A percentile compares a stretch with the other conserved stretches of the same genome.
Conservation (phyloP, 2,113 vertebrate genomes). For the Zosterops hypoxanthus region DNA sequence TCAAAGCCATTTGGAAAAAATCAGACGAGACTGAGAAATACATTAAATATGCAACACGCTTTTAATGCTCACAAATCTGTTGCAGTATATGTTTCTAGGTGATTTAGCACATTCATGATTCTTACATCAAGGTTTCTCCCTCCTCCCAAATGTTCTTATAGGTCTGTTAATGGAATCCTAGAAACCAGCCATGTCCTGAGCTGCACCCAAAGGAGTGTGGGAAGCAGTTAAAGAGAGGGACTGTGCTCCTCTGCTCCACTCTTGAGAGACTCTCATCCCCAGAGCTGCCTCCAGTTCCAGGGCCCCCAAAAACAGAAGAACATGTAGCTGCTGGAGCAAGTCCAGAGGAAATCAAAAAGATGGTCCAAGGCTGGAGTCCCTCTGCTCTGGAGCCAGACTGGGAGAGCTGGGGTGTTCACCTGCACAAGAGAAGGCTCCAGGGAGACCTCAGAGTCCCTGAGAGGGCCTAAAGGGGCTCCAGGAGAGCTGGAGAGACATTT, state of each 20-base stretch:
- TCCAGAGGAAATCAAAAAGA: background rate
- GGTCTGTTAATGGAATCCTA: background rate
- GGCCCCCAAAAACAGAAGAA: accelerated
- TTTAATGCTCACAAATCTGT: background rate
- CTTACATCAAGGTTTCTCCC: background rate
- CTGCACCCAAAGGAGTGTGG: background rate
- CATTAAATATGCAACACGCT: background rate
- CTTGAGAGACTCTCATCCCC: background rate
- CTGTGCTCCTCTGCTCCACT: background rate
- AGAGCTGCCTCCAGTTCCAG: background rate
- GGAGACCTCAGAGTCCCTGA: background rate
- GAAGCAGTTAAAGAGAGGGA: background rate
- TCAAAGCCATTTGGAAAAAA: slow-evolving; percentile 36
- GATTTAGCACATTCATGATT: background rate
- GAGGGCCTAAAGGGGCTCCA: background rate
- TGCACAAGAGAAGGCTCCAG: background rate
- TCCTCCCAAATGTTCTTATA: background rate
- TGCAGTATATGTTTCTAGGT: background rate
- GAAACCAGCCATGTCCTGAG: background rate
- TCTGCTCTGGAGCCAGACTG: background rate
- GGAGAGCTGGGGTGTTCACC: background rate
- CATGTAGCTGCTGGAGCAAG: accelerated
- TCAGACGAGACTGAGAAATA: background rate
- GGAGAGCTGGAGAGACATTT: background rate
- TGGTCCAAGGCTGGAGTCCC: background rate